Conservation (phyloP, 64 coral and sea anemone genomes). For the Orbicella faveolata region DNA sequence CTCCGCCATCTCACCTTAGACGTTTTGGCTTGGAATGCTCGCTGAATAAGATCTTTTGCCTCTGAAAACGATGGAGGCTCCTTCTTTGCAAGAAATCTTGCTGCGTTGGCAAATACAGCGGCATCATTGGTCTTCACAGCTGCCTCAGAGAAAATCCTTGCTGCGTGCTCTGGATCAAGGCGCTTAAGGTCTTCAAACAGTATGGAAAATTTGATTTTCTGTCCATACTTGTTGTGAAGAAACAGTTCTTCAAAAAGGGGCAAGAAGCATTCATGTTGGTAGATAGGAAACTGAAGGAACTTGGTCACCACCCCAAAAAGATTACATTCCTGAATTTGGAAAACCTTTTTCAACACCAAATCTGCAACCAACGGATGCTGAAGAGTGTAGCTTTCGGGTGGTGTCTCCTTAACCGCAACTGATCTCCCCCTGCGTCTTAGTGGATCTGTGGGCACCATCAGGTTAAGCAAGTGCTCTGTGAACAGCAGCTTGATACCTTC, state of each 20-base stretch:
- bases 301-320: slow-evolving; percentile 28
- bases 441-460: slow-evolving; percentile 70
- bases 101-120: slow-evolving; percentile 50
- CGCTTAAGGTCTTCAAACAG: slow-evolving; percentile 62
- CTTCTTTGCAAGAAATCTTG: slow-evolving; percentile 78
- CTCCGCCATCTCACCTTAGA: neutral
- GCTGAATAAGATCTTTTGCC: slow-evolving; percentile 54
- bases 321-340: neutral
- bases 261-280: slow-evolving; percentile 26
- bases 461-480: slow-evolving; percentile 69
- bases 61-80: slow-evolving; percentile 45
- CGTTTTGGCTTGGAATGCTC: slow-evolving; percentile 52
- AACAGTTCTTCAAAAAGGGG: slow-evolving; percentile 64
- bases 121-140: slow-evolving; percentile 68
- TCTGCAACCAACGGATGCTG: slow-evolving; percentile 76
- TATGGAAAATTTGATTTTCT: slow-evolving; percentile 57
- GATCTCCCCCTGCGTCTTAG: neutral
- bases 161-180: slow-evolving; percentile 20
- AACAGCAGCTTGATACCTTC: slow-evolving; percentile 73
- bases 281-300: slow-evolving; percentile 66
- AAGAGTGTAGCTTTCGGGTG: slow-evolving; percentile 54
- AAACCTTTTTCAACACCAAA: slow-evolving; percentile 33
- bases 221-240: slow-evolving; percentile 22
- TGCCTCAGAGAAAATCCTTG: slow-evolving; percentile 49
- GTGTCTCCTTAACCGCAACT: neutral